Base-by-base conservation (phyloP, 2,113 vertebrate genomes). In the Hepsetus odoe region DNA sequence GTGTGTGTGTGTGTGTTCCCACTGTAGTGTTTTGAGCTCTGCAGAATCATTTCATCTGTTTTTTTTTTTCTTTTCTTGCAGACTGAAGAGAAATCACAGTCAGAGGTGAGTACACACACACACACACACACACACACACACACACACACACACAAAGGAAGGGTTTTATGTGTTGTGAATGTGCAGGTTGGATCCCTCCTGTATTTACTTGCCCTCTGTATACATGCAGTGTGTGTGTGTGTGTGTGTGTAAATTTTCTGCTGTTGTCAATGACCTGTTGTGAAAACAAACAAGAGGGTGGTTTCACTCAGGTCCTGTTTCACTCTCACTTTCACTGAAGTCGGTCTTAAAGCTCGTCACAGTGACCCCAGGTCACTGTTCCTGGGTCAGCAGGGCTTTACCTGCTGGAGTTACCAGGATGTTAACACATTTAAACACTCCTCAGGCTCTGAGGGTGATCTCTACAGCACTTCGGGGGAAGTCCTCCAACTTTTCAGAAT, bases 61-160 rank as follows among this genome's bases (percentile, higher is more conserved):
- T 12, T 3, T 20, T n/a, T 82, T 42, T 64, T 72, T 85, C 53
- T 86, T 61, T 86, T 82, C 71, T 86, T 80, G 10, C 84, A 99
- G 98, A 97, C 97, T 2, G 98, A 99, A 90, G 98, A 99, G 90
- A 99, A 99, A 76, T 98, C 96, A 68, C 96, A 98, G 83, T 99
- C 97, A 32, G 98, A 99, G 96, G 98, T 99, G 91, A 95, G 95
- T 46, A 62, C 38, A 16, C 32, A n/a, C 30, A 38, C 38, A 61
- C 35, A 58, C 61, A 58, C 20, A 18, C 72, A 51, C 56, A 70
- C 51, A 62, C 51, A 49, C 14, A 79, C 46, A 80, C 38, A 66
- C 26, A 33, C 69, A 35, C 49, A 58, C 28, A 18, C 26, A 30
- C 53, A 14, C 55, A 28, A 53, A 13, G 3, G 18, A 56, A 8